Percentiles rank a stretch among this genome's conserved stretches.
phyloP scores from a whole-genome alignment of 2,797 vertebrate species.

The Phylloscopus collybita region DNA sequence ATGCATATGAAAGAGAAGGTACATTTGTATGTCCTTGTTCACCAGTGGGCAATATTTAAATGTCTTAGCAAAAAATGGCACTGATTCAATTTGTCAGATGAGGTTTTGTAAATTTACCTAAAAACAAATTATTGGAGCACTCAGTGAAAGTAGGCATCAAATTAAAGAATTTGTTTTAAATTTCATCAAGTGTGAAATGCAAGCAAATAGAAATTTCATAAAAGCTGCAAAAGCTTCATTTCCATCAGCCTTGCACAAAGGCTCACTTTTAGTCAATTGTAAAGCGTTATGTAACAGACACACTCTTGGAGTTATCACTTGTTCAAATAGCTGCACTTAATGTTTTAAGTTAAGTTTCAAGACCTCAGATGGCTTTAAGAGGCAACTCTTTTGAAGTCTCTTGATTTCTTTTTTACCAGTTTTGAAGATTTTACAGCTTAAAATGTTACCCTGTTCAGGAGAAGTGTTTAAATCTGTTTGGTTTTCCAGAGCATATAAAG shows the following conservation, averaged over 20 bases:
- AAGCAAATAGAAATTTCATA: not conserved
- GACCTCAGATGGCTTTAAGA: constrained; percentile 64
- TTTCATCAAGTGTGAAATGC: not conserved
- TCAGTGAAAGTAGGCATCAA: not conserved
- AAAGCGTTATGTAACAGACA: not conserved
- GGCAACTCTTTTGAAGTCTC: constrained; percentile 16
- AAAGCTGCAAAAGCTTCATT: not conserved
- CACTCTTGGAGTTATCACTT: not conserved
- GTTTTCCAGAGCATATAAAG: constrained; percentile 12
- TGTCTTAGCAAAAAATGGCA: not conserved
- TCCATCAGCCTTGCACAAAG: constrained; percentile 19
- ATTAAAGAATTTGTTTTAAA: not conserved
- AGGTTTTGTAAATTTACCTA: constrained; percentile 66
- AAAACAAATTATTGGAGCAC: not conserved
- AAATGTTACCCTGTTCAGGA: constrained; percentile 39
- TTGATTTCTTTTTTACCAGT: not conserved
- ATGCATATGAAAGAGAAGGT: constrained; percentile 43
- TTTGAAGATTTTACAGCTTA: constrained; percentile 6
- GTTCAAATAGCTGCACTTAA: not conserved
- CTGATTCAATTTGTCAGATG: constrained; percentile 50
- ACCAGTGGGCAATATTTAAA: constrained; percentile 7
- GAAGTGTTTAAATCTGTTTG: constrained; percentile 20
- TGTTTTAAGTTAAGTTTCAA: constrained; percentile 70
- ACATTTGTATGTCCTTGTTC: constrained; percentile 20
- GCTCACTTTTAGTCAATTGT: not conserved